Base-by-base conservation (phyloP, 2,113 vertebrate genomes). In the Trogon melanurus region DNA sequence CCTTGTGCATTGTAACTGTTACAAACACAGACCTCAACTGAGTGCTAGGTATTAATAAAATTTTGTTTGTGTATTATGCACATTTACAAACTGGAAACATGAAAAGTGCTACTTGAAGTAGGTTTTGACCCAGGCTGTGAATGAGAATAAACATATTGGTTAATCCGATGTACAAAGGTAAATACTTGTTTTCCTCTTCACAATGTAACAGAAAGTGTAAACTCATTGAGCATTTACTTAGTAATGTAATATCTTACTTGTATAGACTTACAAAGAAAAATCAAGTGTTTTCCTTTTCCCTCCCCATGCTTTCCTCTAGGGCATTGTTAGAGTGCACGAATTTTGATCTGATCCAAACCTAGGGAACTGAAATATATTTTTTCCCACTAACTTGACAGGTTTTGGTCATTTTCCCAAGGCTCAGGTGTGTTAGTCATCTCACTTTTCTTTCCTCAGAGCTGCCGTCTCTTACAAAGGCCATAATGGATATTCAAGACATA, bases 291-390 rank as follows among this genome's bases (percentile, higher is more conserved):
- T 71, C 74, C 79, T 90, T 96, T 93, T 86, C 27, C 71, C 32
- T 91, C 65, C 51, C 67, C 88, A 74, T 91, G 85, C 82, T 83
- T 96, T 97, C 92, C 85, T 92, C 44, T 74, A 41, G 44, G 88
- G 38, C 56, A 85, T 92, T 93, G 67, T 94, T 95, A 60, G 21
- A 61, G 1, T 50, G 18, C 79, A 26, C 76, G 51, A 36, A 13
- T 11, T 79, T 91, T 78, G 69, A 87, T 45, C 48, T 57, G 32
- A 82, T 69, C 20, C 34, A 67, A 72, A 82, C 38, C 27, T 57
- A 73, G 36, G 25, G 50, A 85, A 62, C 47, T 10, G 51, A 90
- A 94, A 23, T 26, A 10, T 41, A 8, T 22, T 85, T 80, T 79
- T 47, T 67, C 23, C 61, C 79, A 56, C 25, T 67, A 30, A 29